Evolutionary conservation across 2,113 vertebrate species (phyloP).

Genomic region (Pseudopodoces humilis): DNA sequence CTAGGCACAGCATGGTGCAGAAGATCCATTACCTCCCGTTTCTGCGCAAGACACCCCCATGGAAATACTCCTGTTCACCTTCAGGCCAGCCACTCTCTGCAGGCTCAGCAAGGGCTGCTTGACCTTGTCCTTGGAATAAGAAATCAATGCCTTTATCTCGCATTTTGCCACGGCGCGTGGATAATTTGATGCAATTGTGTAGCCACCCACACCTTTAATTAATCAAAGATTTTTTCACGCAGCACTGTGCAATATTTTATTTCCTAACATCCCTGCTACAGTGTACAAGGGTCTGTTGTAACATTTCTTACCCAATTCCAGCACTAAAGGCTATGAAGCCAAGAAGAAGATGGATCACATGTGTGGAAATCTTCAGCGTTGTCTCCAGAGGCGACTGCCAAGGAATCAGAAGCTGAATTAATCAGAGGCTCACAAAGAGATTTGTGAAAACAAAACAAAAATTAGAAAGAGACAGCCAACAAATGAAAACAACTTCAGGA

Average conservation of each 20-base stretch:
- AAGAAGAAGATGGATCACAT: background rate
- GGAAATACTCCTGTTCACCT: background rate
- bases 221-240: background rate
- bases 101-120: background rate
- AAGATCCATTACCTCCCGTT: background rate
- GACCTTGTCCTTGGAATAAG: background rate
- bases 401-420: conserved; percentile 12
- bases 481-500: background rate
- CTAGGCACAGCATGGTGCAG: background rate
- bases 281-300: conserved; percentile 25
- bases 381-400: background rate
- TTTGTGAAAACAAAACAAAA: background rate
- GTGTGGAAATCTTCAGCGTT: background rate
- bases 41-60: background rate
- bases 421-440: background rate
- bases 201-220: conserved; percentile 7
- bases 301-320: conserved; percentile 54
- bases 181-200: conserved; percentile 30
- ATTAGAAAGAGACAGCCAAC: background rate
- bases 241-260: conserved; percentile 41
- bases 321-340: background rate
- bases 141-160: background rate
- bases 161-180: background rate
- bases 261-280: conserved; percentile 19
- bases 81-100: background rate